phyloP scores from a whole-genome alignment of 2,113 vertebrate genomes.

The Zosterops pallidus region DNA sequence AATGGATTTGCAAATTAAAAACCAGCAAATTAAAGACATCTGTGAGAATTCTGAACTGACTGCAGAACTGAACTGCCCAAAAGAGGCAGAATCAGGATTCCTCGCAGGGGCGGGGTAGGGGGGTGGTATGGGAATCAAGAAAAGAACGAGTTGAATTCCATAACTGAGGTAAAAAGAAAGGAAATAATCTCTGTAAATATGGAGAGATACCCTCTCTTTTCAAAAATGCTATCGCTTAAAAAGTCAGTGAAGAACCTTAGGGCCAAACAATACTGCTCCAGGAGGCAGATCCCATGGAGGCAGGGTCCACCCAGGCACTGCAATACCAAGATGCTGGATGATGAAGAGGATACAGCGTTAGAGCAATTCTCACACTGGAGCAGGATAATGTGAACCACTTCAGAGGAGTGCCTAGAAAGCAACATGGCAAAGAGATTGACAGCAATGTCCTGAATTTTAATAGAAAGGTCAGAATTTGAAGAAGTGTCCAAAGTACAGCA shows the following conservation, averaged over 20 bases:
- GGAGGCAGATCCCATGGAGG: background rate
- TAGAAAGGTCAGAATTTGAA: constrained; percentile 6
- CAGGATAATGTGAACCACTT: background rate
- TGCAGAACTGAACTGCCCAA: background rate
- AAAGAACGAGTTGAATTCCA: background rate
- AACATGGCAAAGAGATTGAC: background rate
- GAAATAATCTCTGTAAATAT: background rate
- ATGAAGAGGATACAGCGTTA: background rate
- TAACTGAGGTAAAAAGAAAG: background rate
- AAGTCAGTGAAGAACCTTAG: background rate
- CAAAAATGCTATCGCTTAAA: background rate
- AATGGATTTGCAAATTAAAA: constrained; percentile 44
- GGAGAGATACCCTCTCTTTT: background rate
- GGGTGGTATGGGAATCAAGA: background rate
- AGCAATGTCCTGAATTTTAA: background rate
- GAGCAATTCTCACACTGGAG: background rate
- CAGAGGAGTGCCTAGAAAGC: background rate
- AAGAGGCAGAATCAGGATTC: background rate
- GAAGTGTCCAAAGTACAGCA: background rate
- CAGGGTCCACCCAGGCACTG: background rate
- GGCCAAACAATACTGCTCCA: background rate
- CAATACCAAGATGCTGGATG: background rate
- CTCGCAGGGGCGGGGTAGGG: background rate
- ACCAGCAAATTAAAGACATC: background rate
- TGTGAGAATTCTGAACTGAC: background rate